A percentile compares a stretch with the other conserved stretches of the same genome.
phyloP scores from a whole-genome alignment of 2,113 vertebrate species.

The Symphodus melops region DNA sequence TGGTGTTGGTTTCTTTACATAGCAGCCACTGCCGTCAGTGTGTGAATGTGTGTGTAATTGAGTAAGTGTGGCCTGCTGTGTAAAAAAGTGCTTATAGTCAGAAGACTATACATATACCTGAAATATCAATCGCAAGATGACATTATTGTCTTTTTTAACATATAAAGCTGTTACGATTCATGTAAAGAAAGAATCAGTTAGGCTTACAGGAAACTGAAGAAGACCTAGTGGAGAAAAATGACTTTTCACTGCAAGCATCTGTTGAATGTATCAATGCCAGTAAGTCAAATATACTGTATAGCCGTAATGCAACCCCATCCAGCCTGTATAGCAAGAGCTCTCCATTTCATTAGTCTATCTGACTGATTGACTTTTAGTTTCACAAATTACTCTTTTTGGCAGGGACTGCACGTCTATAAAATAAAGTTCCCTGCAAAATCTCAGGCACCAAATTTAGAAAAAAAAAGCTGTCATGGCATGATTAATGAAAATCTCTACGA shows the following conservation, averaged over 20 bases:
- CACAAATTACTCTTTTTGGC: slow-evolving; percentile 37
- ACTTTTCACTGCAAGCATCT: neutral
- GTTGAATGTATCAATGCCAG: neutral
- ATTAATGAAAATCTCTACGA: neutral
- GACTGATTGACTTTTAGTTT: slow-evolving; percentile 19
- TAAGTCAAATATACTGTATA: slow-evolving; percentile 11
- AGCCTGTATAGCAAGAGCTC: slow-evolving; percentile 17
- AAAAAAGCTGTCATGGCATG: slow-evolving; percentile 41
- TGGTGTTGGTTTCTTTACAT: no score
- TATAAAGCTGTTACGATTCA: neutral
- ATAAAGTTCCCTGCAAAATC: neutral
- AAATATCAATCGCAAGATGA: no score
- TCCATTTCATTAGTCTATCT: slow-evolving; percentile 29
- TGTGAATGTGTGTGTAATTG: no score
- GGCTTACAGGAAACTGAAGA: neutral
- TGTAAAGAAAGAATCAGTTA: neutral
- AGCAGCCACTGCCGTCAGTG: no score
- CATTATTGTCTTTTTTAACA: neutral
- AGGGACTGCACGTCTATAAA: slow-evolving; percentile 25
- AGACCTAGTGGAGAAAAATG: neutral
- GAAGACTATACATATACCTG: no score
- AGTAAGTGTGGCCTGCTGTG: no score
- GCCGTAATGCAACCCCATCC: neutral
- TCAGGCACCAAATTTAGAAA: slow-evolving; percentile 21
- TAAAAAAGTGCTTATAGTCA: no score